Evolutionary conservation across 2,888 invertebrate species (phyloP).

Genomic region (Lapara coniferarum): DNA sequence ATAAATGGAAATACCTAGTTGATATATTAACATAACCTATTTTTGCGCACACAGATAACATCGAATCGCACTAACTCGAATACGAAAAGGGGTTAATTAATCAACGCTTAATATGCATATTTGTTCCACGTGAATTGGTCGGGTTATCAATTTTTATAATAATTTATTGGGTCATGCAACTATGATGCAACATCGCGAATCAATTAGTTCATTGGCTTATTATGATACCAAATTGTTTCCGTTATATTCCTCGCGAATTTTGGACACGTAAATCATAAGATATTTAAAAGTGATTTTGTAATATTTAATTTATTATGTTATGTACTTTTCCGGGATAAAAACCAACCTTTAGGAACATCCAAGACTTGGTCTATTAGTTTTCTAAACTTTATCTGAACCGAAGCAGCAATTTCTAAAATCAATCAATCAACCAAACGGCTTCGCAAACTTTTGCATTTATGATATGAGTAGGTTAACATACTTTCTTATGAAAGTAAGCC

Average conservation of each 20-base stretch:
- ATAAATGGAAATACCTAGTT: no score
- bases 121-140: background rate
- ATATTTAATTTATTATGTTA: background rate
- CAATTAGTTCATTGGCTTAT: background rate
- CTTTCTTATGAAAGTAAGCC: background rate
- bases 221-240: no score
- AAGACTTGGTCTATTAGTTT: no score
- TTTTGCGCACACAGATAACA: background rate
- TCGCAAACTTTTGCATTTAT: no score
- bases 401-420: no score
- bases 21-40: no score
- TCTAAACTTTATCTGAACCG: no score
- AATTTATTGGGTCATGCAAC: background rate
- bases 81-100: background rate
- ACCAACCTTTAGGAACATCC: no score
- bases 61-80: background rate
- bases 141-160: conserved; percentile 9
- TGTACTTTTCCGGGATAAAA: no score
- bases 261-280: background rate
- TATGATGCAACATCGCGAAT: background rate
- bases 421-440: no score
- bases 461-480: no score
- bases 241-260: background rate
- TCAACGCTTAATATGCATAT: background rate
- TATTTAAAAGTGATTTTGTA: background rate